Percentiles rank a stretch among this genome's conserved stretches.
Conservation (phyloP, 2,797 vertebrate genomes). For the Myotis findleyi region DNA sequence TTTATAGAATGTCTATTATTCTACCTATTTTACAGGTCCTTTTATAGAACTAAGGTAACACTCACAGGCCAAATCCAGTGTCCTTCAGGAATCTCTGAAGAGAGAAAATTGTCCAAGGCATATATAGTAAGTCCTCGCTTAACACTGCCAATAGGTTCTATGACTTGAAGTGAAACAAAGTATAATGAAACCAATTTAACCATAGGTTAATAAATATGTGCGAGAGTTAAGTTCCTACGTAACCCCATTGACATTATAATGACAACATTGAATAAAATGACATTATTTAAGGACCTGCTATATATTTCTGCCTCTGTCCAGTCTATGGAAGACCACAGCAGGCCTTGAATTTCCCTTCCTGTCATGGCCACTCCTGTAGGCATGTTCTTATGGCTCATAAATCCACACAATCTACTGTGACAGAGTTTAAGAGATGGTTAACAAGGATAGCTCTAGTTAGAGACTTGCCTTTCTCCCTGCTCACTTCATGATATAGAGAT, state of each 20-base stretch:
- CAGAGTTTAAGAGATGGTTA: not conserved
- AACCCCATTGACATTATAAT: not conserved
- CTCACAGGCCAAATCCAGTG: not conserved
- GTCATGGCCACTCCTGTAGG: not conserved
- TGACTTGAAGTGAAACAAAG: not conserved
- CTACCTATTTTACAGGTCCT: not conserved
- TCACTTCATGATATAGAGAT: not conserved
- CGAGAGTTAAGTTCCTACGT: not conserved
- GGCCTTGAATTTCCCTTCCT: conserved; percentile 51
- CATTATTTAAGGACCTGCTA: not conserved
- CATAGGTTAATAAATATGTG: not conserved
- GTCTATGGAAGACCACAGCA: not conserved
- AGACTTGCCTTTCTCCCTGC: not conserved
- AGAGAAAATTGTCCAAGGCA: not conserved
- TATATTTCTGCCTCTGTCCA: not conserved
- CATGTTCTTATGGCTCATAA: not conserved
- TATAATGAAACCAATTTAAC: not conserved
- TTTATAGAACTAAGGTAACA: conserved; percentile 69
- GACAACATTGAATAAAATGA: not conserved
- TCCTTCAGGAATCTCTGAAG: not conserved
- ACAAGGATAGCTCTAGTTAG: not conserved
- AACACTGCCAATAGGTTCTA: not conserved
- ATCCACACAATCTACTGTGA: not conserved
- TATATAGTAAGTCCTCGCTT: not conserved
- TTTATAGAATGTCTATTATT: conserved; percentile 65